Evolutionary conservation across 2,113 vertebrate genomes (phyloP).

Genomic region (Dendropsophus ebraccatus): DNA sequence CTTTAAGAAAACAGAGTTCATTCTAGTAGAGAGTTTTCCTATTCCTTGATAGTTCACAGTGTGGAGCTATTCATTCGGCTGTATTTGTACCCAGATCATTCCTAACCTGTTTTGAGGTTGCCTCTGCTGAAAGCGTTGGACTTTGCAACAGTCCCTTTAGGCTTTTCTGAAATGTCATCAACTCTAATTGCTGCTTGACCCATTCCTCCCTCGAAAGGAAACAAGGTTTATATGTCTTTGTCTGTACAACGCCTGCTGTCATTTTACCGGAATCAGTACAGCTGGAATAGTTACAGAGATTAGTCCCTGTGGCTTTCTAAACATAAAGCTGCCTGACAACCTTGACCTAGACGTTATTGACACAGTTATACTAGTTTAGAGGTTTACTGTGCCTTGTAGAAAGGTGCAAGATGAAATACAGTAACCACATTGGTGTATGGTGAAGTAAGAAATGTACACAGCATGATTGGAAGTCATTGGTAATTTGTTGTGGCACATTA

Average conservation of each 20-base stretch:
- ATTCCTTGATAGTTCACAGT: neutral
- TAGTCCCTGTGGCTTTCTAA: constrained; percentile 47
- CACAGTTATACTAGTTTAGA: constrained; percentile 30
- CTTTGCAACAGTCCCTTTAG: constrained; percentile 26
- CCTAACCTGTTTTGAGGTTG: neutral
- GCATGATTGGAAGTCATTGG: neutral
- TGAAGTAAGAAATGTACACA: neutral
- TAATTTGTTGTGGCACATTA: neutral
- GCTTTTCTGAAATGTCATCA: constrained; percentile 39
- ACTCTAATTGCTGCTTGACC: constrained; percentile 43
- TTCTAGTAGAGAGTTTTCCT: neutral
- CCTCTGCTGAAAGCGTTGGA: constrained; percentile 26
- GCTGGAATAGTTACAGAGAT: constrained; percentile 43
- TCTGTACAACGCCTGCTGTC: constrained; percentile 29
- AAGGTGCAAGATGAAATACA: neutral
- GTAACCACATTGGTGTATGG: constrained; percentile 2
- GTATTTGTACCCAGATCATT: neutral
- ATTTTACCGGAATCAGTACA: constrained; percentile 14
- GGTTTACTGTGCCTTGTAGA: constrained; percentile 5
- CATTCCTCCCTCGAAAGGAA: constrained; percentile 7
- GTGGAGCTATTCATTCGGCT: neutral
- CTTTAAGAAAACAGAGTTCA: neutral
- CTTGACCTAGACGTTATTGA: constrained; percentile 25
- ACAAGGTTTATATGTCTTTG: constrained; percentile 29
- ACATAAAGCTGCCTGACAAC: constrained; percentile 28